Conservation (phyloP, 2,797 vertebrate species). For the Pseudochromis fuscus region DNA sequence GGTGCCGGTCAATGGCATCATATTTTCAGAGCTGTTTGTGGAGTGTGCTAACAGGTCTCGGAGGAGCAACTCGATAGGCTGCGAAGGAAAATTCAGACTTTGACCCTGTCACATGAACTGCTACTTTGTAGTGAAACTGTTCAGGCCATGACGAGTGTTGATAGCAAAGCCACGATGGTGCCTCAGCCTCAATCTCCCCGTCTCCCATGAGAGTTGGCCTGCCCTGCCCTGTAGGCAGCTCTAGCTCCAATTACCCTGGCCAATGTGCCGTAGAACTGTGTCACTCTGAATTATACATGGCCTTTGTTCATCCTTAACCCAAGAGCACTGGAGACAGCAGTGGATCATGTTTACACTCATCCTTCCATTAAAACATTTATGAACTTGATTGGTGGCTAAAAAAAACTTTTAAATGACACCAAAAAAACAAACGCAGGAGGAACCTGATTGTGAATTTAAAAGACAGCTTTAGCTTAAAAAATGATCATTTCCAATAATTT, state of each 20-base stretch:
- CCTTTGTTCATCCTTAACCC: slow-evolving; percentile 86
- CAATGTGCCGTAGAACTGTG: slow-evolving; percentile 78
- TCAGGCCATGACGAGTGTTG: slow-evolving; percentile 66
- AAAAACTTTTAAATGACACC: slow-evolving; percentile 32
- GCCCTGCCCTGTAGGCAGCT: slow-evolving; percentile 67
- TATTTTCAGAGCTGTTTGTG: slow-evolving; percentile 56
- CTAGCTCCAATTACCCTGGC: slow-evolving; percentile 77
- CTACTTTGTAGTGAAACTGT: slow-evolving; percentile 66
- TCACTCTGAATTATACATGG: slow-evolving; percentile 85
- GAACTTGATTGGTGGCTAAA: slow-evolving; percentile 61
- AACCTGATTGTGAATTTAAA: neutral
- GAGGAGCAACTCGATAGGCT: slow-evolving; percentile 67
- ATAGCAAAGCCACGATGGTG: slow-evolving; percentile 56
- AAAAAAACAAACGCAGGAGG: slow-evolving; percentile 8
- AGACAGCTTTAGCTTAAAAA: neutral
- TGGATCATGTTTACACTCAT: slow-evolving; percentile 87
- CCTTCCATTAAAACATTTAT: slow-evolving; percentile 80
- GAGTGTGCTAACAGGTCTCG: slow-evolving; percentile 51
- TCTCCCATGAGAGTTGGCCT: slow-evolving; percentile 62
- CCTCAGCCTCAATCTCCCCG: slow-evolving; percentile 26
- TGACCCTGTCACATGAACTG: slow-evolving; percentile 73
- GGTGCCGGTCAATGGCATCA: slow-evolving; percentile 34
- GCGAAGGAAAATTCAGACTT: slow-evolving; percentile 70
- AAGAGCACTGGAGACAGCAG: slow-evolving; percentile 82
- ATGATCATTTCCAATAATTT: neutral